These are phyloP conservation scores for Hestina assimilis DNA, from an alignment of 1,140 invertebrate genomes.

Conservation along the genomic window DNA sequence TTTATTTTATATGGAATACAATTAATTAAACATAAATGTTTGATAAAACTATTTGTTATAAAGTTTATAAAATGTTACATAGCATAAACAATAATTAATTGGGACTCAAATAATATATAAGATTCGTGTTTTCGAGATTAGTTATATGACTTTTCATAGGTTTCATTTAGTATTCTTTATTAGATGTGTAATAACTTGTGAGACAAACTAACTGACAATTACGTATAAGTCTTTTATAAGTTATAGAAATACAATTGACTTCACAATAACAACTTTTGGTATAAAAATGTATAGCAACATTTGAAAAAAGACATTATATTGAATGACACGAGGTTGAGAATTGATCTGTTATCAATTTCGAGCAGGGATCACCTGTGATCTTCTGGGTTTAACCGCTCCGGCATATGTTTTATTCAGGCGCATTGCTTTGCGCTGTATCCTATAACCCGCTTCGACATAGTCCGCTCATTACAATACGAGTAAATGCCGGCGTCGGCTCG, in stretches of 20 bases:
- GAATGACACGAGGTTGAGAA: conserved; percentile 8
- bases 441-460: conserved; percentile 29
- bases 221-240: no score
- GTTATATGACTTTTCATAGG: no score
- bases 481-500: conserved; percentile 41
- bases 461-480: conserved; percentile 57
- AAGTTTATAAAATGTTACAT: no score
- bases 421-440: conserved; percentile 4
- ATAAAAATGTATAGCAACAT: not conserved
- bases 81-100: no score
- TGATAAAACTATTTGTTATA: no score
- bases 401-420: conserved; percentile 54
- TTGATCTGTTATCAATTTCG: conserved; percentile 13
- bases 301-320: conserved; percentile 10
- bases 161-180: no score
- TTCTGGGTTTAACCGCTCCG: conserved; percentile 22
- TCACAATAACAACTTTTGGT: no score
- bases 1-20: not conserved
- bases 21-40: no score
- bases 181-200: no score
- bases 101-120: no score
- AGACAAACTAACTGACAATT: no score
- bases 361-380: conserved; percentile 30
- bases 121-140: no score
- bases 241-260: conserved; percentile 18